Evolutionary conservation across 30 jellyfish, hydroid and myxozoan species (phyloP).

Genomic region (Aurelia sp.): DNA sequence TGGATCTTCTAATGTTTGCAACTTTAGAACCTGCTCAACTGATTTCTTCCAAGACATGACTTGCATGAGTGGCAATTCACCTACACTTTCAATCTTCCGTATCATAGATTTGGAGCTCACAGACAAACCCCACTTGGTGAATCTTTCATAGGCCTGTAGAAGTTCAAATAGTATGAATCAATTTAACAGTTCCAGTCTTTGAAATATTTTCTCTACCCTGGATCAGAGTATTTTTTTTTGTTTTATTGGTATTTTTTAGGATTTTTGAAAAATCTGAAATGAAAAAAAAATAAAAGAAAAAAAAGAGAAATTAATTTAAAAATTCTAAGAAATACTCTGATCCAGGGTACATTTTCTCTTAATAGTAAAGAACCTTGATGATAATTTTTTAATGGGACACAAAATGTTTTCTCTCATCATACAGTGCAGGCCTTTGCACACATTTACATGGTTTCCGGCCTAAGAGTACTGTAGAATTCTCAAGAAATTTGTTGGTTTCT

Average conservation of each 20-base stretch:
- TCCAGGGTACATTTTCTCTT: too few species aligned
- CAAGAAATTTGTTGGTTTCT: too few species aligned
- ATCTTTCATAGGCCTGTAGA: slow-evolving; percentile 10
- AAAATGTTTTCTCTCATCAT: too few species aligned
- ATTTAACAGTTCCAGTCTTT: slow-evolving; percentile 5
- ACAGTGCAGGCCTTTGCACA: too few species aligned
- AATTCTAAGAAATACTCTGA: too few species aligned
- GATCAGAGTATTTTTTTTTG: too few species aligned
- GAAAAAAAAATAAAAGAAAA: too few species aligned
- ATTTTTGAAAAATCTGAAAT: not conserved
- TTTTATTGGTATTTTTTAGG: not conserved
- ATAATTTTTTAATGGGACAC: too few species aligned
- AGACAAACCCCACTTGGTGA: slow-evolving; percentile 14
- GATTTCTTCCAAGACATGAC: slow-evolving; percentile 17
- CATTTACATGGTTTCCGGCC: too few species aligned
- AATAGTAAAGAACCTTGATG: too few species aligned
- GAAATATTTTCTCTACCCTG: not conserved
- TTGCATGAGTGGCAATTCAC: slow-evolving; percentile 1
- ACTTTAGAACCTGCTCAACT: slow-evolving; percentile 10
- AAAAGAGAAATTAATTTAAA: too few species aligned
- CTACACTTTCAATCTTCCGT: slow-evolving; percentile 4
- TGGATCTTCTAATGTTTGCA: not conserved
- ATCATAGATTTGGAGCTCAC: slow-evolving; percentile 8
- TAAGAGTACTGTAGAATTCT: too few species aligned
- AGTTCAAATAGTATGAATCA: not conserved